A percentile compares a stretch with the other conserved stretches of the same genome.
These are phyloP conservation scores for Dicrurus megarhynchus DNA, from an alignment of 2,113 vertebrate species.

Conservation along the genomic window DNA sequence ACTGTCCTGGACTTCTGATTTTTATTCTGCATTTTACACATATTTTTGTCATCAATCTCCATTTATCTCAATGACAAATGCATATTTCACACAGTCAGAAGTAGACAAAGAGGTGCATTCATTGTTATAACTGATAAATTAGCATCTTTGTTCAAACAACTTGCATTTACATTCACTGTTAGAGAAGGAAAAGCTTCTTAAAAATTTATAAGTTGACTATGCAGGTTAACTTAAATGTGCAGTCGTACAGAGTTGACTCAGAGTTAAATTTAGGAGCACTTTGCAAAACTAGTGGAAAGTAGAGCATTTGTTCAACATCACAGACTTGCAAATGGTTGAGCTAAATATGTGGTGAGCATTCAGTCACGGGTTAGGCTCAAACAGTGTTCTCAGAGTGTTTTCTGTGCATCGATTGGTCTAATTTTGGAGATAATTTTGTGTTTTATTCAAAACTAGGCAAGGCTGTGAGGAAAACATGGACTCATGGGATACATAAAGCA, in stretches of 20 bases:
- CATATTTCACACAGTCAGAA: not conserved
- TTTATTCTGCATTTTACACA: constrained; percentile 10
- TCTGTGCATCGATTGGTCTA: not conserved
- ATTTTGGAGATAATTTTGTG: constrained; percentile 17
- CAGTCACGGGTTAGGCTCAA: not conserved
- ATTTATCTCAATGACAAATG: constrained; percentile 3
- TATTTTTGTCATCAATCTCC: not conserved
- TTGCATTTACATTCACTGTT: constrained; percentile 38
- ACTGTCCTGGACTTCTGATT: not conserved
- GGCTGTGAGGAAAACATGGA: not conserved
- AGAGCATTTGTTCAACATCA: constrained; percentile 47
- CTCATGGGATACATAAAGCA: not conserved
- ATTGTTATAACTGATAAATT: constrained; percentile 57
- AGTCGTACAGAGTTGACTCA: constrained; percentile 40
- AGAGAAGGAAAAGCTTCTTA: constrained; percentile 35
- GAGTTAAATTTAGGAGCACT: constrained; percentile 64
- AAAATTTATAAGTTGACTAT: constrained; percentile 66
- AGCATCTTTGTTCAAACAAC: constrained; percentile 55
- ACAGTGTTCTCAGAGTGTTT: not conserved
- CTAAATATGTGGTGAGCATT: constrained; percentile 55
- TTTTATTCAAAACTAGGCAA: constrained; percentile 17
- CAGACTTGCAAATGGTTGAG: constrained; percentile 39
- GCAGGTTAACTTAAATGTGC: constrained; percentile 60
- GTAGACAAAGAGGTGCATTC: not conserved
- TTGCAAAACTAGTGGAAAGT: constrained; percentile 50